Evolutionary conservation across 2,797 vertebrate genomes (phyloP).

Genomic region (Microctenopoma steveboyesi): DNA sequence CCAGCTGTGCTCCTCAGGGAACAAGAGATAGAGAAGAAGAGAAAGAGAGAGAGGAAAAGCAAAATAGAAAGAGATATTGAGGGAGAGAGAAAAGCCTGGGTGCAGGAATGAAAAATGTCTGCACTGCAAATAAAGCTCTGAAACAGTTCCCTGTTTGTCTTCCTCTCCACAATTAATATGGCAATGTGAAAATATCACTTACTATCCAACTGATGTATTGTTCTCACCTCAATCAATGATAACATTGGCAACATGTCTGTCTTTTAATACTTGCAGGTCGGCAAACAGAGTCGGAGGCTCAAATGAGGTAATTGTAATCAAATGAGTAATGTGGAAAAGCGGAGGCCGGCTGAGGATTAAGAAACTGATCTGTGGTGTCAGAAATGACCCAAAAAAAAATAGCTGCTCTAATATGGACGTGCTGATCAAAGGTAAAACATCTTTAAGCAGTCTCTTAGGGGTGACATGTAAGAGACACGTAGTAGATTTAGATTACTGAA

Average conservation of each 20-base stretch:
- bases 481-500: too few species aligned
- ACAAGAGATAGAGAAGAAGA: slow-evolving; percentile 56
- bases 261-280: background rate
- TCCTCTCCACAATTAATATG: slow-evolving; percentile 51
- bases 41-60: background rate
- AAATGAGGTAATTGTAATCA: slow-evolving; percentile 10
- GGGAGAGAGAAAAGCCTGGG: slow-evolving; percentile 31
- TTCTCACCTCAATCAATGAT: slow-evolving; percentile 9
- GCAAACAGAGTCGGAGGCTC: background rate
- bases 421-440: too few species aligned
- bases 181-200: slow-evolving; percentile 8
- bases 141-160: slow-evolving; percentile 44
- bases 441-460: too few species aligned
- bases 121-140: slow-evolving; percentile 51
- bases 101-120: slow-evolving; percentile 47
- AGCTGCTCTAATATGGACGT: too few species aligned
- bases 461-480: too few species aligned
- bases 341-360: slow-evolving; percentile 42
- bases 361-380: slow-evolving; percentile 43
- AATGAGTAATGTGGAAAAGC: slow-evolving; percentile 22
- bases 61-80: slow-evolving; percentile 6
- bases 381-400: slow-evolving; percentile 19
- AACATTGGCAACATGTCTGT: slow-evolving; percentile 15
- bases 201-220: slow-evolving; percentile 15
- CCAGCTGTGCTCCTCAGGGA: slow-evolving; percentile 82